Conservation (phyloP, 2,797 vertebrate species). For the Gobionotothen gibberifrons region DNA sequence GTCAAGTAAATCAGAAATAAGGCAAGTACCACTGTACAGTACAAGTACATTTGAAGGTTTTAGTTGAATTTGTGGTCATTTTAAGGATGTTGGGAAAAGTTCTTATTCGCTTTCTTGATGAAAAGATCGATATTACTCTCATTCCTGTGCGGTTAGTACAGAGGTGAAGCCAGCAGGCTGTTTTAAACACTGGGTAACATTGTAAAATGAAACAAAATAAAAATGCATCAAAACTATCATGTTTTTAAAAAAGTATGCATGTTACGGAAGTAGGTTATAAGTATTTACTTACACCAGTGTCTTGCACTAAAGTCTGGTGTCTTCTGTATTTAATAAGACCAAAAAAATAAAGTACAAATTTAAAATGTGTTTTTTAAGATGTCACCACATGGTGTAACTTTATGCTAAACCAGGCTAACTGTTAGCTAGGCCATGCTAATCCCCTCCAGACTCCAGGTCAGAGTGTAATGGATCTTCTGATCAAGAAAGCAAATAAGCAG, state of each 20-base stretch:
- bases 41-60: conserved; percentile 42
- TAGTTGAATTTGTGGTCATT: conserved; percentile 37
- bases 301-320: too few relatives aligned
- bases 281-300: too few relatives aligned
- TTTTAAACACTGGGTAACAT: too few relatives aligned
- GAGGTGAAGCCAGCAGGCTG: not conserved
- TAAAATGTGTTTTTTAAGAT: not conserved
- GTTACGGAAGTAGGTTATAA: too few relatives aligned
- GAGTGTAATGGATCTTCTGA: not conserved
- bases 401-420: not conserved
- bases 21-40: conserved; percentile 69
- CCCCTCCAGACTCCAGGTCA: not conserved
- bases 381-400: not conserved
- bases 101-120: conserved; percentile 5
- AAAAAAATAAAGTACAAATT: not conserved
- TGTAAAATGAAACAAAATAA: too few relatives aligned
- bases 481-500: conserved; percentile 22
- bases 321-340: not conserved
- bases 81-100: conserved; percentile 22
- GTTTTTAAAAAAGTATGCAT: too few relatives aligned
- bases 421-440: not conserved
- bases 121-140: not conserved
- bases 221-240: too few relatives aligned
- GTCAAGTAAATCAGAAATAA: conserved; percentile 73
- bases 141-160: not conserved